phyloP scores from a whole-genome alignment of 2,888 invertebrate species.

The Tryphoninae sp. region DNA sequence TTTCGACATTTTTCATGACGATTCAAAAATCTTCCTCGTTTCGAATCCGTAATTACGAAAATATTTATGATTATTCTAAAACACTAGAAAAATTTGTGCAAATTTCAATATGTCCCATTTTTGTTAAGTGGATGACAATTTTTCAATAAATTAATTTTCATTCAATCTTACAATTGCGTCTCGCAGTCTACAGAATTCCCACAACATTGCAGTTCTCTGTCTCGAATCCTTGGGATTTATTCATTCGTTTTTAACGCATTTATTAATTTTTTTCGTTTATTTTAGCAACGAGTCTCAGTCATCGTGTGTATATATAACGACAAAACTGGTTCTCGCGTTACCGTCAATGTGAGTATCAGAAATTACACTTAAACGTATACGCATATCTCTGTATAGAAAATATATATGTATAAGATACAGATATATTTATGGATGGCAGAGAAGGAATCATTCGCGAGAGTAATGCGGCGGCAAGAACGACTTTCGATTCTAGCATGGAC shows the following conservation, averaged over 20 bases:
- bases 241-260: background rate
- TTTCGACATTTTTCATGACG: too few species aligned
- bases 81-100: background rate
- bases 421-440: conserved; percentile 19
- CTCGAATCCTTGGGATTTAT: background rate
- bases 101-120: background rate
- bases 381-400: background rate
- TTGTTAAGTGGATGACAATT: background rate
- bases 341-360: conserved; percentile 35
- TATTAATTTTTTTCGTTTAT: background rate
- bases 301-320: conserved; percentile 42
- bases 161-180: background rate
- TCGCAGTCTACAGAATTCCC: background rate
- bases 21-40: too few species aligned
- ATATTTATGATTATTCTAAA: background rate
- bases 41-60: too few species aligned
- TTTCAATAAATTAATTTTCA: background rate
- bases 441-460: conserved; percentile 37
- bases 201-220: background rate
- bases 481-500: conserved; percentile 61
- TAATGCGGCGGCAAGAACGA: conserved; percentile 48
- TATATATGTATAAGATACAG: conserved; percentile 14
- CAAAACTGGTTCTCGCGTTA: conserved; percentile 57
- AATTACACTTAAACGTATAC: conserved; percentile 16
- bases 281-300: conserved; percentile 6